A percentile compares a stretch with the other conserved stretches of the same genome.
Evolutionary conservation across 2,113 vertebrate species (phyloP).

Genomic region (Megaceryle torquata): DNA sequence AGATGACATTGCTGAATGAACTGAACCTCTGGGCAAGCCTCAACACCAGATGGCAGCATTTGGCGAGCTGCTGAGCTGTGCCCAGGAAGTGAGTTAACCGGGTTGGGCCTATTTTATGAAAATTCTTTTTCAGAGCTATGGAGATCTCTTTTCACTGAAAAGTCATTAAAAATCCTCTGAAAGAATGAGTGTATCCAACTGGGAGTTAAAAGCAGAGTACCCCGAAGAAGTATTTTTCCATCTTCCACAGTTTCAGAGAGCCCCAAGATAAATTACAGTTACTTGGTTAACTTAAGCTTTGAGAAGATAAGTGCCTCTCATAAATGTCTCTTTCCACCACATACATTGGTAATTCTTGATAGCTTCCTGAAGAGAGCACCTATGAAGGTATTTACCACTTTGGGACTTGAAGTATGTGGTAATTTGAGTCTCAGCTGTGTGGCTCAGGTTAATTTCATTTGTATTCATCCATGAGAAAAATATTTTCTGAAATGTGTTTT

Average conservation of each 20-base stretch:
- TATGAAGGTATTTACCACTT: neutral
- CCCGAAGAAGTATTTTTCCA: neutral
- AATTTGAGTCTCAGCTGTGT: neutral
- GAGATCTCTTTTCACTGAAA: neutral
- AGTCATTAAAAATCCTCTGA: neutral
- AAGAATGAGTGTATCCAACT: neutral
- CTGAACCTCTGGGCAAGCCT: neutral
- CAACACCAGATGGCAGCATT: neutral
- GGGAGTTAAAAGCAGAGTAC: neutral
- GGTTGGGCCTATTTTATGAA: neutral
- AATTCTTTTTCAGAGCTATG: neutral
- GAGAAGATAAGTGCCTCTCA: accelerated
- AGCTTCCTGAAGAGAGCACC: neutral
- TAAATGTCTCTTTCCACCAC: neutral
- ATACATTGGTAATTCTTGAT: neutral
- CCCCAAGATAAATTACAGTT: neutral
- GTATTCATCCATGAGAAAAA: neutral
- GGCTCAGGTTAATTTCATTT: neutral
- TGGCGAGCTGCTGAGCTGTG: neutral
- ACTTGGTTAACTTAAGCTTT: neutral
- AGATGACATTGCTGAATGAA: neutral
- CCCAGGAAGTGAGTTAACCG: neutral
- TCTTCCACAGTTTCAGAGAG: neutral
- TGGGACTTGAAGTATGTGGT: neutral
- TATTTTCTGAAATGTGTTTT: neutral